These are phyloP conservation scores for Peromyscus eremicus DNA, from an alignment of 2,797 vertebrate genomes.

Conservation along the genomic window DNA sequence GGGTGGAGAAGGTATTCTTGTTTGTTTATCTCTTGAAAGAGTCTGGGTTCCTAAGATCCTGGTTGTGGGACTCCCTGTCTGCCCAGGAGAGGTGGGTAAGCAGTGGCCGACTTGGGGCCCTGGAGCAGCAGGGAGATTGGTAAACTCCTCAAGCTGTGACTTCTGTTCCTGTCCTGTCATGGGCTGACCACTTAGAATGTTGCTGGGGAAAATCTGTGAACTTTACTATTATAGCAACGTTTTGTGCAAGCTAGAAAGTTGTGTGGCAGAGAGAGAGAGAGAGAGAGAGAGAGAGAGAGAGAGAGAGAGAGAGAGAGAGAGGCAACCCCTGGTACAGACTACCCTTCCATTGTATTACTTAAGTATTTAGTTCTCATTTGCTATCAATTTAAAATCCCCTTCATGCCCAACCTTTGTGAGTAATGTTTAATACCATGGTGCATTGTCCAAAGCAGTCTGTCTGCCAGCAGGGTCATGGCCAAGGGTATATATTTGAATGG, in stretches of 20 bases:
- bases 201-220: conserved; percentile 73
- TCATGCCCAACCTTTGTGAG: conserved; percentile 72
- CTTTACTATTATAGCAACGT: conserved; percentile 75
- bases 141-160: conserved; percentile 72
- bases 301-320: background rate
- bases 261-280: background rate
- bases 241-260: conserved; percentile 78
- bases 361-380: conserved; percentile 75
- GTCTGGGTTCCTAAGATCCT: conserved; percentile 69
- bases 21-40: conserved; percentile 66
- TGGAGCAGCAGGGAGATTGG: conserved; percentile 26
- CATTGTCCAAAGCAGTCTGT: conserved; percentile 84
- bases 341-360: conserved; percentile 37
- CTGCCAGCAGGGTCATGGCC: conserved; percentile 89
- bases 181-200: conserved; percentile 71
- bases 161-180: conserved; percentile 61
- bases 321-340: background rate
- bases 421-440: conserved; percentile 79
- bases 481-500: conserved; percentile 89
- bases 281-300: background rate
- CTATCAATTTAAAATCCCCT: conserved; percentile 66
- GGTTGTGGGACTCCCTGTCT: conserved; percentile 63
- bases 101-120: conserved; percentile 61
- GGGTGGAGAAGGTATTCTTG: conserved; percentile 17
- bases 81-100: conserved; percentile 43